These are phyloP conservation scores for Aptenodytes forsteri DNA, from an alignment of 2,113 vertebrate genomes.

Conservation along the genomic window DNA sequence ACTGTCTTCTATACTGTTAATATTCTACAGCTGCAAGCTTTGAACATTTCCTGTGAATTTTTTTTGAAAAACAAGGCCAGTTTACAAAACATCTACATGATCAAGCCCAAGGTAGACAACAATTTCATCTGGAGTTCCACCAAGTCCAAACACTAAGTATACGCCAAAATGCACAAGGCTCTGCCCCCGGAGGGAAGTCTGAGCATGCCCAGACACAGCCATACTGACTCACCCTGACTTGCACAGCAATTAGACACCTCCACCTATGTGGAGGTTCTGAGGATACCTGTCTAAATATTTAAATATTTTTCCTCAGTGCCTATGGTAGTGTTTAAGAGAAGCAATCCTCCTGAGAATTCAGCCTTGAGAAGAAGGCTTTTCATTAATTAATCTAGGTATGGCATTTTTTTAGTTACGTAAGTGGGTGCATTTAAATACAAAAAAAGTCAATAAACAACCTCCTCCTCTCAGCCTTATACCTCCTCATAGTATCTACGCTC, in stretches of 20 bases:
- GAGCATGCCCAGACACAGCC: not conserved
- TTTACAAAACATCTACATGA: not conserved
- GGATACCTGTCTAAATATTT: conserved; percentile 12
- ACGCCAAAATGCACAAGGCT: not conserved
- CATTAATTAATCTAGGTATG: not conserved
- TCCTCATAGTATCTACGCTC: conserved; percentile 94
- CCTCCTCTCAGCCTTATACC: conserved; percentile 71
- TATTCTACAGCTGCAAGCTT: not conserved
- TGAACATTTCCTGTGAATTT: not conserved
- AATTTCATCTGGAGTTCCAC: not conserved
- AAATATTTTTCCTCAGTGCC: not conserved
- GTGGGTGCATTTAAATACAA: not conserved
- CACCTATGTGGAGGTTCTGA: not conserved
- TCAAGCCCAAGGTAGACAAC: not conserved
- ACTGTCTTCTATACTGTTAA: not conserved
- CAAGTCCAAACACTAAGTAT: not conserved
- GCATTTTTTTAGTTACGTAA: not conserved
- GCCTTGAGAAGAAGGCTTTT: not conserved
- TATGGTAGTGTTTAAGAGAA: not conserved
- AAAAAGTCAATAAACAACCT: not conserved
- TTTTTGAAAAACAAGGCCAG: not conserved
- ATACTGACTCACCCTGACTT: not conserved
- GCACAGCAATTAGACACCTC: conserved; percentile 3
- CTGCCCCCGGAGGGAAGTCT: not conserved
- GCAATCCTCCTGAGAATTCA: not conserved